Evolutionary conservation across 1,140 invertebrate species (phyloP).

Genomic region (Scaptomyza montana): DNA sequence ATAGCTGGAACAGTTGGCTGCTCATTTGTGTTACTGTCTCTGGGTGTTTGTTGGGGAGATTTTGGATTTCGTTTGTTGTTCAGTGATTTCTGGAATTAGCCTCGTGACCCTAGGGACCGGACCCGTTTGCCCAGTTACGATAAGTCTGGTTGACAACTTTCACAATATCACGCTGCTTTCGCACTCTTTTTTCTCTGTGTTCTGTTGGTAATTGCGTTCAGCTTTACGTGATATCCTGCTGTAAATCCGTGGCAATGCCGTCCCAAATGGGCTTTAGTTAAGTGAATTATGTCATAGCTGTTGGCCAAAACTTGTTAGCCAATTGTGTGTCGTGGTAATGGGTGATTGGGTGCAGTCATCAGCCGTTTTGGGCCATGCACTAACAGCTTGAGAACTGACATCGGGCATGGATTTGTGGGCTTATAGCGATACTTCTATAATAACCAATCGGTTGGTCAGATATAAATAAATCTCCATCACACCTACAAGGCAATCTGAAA

Average conservation of each 20-base stretch:
- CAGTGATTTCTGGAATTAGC: conserved; percentile 42
- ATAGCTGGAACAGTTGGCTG: conserved; percentile 43
- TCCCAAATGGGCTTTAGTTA: conserved; percentile 37
- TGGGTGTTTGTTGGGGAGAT: not conserved
- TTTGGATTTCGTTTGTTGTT: conserved; percentile 29
- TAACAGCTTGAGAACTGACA: not conserved
- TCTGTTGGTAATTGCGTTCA: conserved; percentile 26
- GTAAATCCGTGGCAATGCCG: conserved; percentile 20
- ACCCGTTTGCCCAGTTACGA: conserved; percentile 31
- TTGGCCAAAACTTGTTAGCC: conserved; percentile 28
- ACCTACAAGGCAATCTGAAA: not conserved
- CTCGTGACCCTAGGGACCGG: conserved; percentile 14
- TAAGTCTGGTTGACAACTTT: conserved; percentile 16
- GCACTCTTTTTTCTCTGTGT: not conserved
- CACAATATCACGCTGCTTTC: not conserved
- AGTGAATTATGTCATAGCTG: conserved; percentile 40
- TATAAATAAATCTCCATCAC: too few species aligned
- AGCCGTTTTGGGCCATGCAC: conserved; percentile 11
- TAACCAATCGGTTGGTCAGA: not conserved
- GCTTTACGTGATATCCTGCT: conserved; percentile 28
- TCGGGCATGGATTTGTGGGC: conserved; percentile 8
- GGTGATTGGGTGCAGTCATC: conserved; percentile 12
- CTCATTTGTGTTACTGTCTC: conserved; percentile 6
- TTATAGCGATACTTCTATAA: conserved; percentile 1
- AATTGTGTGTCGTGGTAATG: conserved; percentile 28